Base-by-base conservation (phyloP, 2,888 invertebrate genomes). In the Nomada hirtipes region DNA sequence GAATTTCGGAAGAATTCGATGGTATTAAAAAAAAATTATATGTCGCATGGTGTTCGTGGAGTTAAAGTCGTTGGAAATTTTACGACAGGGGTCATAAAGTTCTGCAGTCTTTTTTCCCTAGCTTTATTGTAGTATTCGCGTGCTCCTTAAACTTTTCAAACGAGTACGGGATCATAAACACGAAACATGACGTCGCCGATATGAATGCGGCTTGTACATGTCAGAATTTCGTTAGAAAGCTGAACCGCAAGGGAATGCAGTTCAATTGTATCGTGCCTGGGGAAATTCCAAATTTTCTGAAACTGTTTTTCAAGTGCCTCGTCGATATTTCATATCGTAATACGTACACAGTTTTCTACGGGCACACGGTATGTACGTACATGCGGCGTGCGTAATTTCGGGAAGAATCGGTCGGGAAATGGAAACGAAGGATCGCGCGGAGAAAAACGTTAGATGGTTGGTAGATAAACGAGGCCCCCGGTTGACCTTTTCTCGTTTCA, bases 401-500 rank as follows among this genome's bases (percentile, higher is more conserved):
- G 36, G 36, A 36, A 36, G 36, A 77, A 52, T 23, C 44, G 44
- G n/a, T 42, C 29, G 47, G 70, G 73, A 85, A 63, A 61, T 57
- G 52, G 55, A 61, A 15, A 55, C 57, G 47, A 69, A 76, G 53
- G 53, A 60, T 57, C 53, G 63, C 69, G 44, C 60, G 44, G 20
- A 26, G 59, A 59, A 44, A 55, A 55, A 20, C 72, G 76, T n/a
- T 52, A 70, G 77, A 79, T 23, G 68, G 64, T n/a, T 53, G 20
- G 42, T 53, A 59, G 86, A 86, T 79, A 81, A 79, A 88, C 61
- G 50, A 67, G 50, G 42, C 53, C 57, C 55, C 50, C 29, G 57
- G 23, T 52, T 71, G 55, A 70, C 79, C 70, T 77, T 76, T 83
- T 23, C 73, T 63, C 68, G 71, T 79, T 80, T 82, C 70, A 47